phyloP scores from a whole-genome alignment of 2,113 vertebrate genomes.

The Castor canadensis region DNA sequence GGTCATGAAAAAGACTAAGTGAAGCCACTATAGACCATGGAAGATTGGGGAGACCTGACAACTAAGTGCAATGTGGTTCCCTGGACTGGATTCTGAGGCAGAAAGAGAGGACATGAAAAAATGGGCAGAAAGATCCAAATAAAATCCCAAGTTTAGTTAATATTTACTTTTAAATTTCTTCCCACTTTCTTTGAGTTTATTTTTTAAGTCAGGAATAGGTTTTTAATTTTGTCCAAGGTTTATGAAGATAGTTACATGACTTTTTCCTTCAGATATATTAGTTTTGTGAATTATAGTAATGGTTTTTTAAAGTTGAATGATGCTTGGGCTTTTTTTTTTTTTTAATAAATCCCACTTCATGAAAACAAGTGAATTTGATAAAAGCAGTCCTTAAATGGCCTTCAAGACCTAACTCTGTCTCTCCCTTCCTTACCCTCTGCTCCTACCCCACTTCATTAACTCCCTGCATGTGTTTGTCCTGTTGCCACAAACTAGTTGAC shows the following conservation, averaged over 20 bases:
- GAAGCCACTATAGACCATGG: background rate
- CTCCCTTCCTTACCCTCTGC: background rate
- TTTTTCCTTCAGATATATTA: background rate
- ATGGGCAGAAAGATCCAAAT: background rate
- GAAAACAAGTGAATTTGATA: background rate
- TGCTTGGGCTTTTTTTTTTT: too few relatives aligned
- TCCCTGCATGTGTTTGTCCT: background rate
- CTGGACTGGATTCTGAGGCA: background rate
- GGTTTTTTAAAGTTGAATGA: background rate
- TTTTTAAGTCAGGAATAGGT: background rate
- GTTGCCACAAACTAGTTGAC: background rate
- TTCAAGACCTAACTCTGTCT: background rate
- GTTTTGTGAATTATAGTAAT: background rate
- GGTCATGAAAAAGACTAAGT: background rate
- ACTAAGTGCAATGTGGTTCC: background rate
- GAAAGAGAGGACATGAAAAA: background rate
- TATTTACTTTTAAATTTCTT: background rate
- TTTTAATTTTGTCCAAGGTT: background rate
- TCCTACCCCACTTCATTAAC: background rate
- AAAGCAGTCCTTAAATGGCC: background rate
- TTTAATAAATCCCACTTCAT: background rate
- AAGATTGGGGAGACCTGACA: background rate
- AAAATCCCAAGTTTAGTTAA: background rate
- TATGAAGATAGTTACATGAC: background rate
- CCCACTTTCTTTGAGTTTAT: background rate